Evolutionary conservation across 2,888 invertebrate species (phyloP).

Genomic region (Nomada goodeniana): DNA sequence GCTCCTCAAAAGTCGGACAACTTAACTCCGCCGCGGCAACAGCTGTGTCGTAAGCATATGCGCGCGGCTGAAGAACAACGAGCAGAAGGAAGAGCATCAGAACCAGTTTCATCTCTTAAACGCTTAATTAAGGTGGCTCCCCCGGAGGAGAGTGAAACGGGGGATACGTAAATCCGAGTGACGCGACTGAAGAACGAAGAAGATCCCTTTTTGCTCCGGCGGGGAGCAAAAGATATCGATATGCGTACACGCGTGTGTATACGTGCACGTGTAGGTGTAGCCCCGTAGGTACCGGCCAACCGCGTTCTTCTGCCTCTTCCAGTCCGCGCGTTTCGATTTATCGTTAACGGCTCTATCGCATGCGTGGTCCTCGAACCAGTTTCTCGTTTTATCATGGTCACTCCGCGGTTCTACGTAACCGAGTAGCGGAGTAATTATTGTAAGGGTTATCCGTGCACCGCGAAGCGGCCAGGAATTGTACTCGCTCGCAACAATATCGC

Average conservation of each 20-base stretch:
- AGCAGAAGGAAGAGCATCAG: conserved; percentile 68
- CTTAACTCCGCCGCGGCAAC: conserved; percentile 50
- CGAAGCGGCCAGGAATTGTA: conserved; percentile 38
- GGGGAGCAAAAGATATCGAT: conserved; percentile 62
- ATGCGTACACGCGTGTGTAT: conserved; percentile 32
- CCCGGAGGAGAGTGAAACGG: conserved; percentile 70
- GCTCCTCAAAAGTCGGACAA: conserved; percentile 59
- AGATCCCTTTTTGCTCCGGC: conserved; percentile 70
- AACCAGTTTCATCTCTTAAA: conserved; percentile 84
- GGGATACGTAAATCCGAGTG: conserved; percentile 80
- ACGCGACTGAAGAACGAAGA: conserved; percentile 78
- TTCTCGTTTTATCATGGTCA: conserved; percentile 77
- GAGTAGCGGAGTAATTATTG: conserved; percentile 75
- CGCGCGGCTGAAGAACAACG: conserved; percentile 61
- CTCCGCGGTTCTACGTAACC: conserved; percentile 70
- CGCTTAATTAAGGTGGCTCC: conserved; percentile 83
- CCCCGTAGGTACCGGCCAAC: conserved; percentile 41
- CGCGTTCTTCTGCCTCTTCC: conserved; percentile 55
- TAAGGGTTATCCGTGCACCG: conserved; percentile 35
- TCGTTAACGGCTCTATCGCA: conserved; percentile 83
- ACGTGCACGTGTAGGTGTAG: conserved; percentile 41
- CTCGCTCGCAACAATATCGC: conserved; percentile 39
- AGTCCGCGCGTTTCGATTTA: conserved; percentile 82
- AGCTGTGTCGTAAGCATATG: conserved; percentile 67
- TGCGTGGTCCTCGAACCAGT: conserved; percentile 76